Base-by-base conservation (phyloP, 2,888 invertebrate genomes). In the Parnassius smintheus region DNA sequence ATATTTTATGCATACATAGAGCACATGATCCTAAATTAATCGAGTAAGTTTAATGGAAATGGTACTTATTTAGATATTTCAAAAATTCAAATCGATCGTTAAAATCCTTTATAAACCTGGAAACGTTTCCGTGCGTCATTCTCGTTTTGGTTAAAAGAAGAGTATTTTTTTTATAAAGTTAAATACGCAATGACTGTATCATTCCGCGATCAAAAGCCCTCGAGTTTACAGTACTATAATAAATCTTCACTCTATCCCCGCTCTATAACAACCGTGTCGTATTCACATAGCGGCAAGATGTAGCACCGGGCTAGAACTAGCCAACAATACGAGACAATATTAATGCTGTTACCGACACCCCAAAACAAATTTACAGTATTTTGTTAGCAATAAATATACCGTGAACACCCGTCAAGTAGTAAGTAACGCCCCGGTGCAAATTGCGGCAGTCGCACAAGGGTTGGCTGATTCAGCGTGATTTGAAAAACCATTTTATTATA, bases 281-380 rank as follows among this genome's bases (percentile, higher is more conserved):
- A 54, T 62, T 72, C 68, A 69, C 65, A 72, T 44, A 44, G 49
- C 65, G 65, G 9, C 59, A 65, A 66, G 64, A 61, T 45, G 58
- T 48, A 62, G 60, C 70, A 67, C 66, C 70, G 82, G 78, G 81
- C 80, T 79, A 70, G 67, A 70, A 70, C 75, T 68, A 74, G 69
- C 79, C 77, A 76, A 86, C 83, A 85, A 85, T 80, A 70, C 65
- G 65, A 68, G 65, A 64, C 72, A 77, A 75, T 79, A 80, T 77
- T 72, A 74, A 70, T 75, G 77, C 77, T 80, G 13, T 53, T 80
- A 80, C 80, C 74, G 70, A 72, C 79, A 81, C 77, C 83, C 86
- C 85, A 80, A 78, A 78, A 82, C 83, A 81, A 82, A 81, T 82
- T 78, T 76, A 72, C 73, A 68, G 56, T 72, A 67, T 71, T 75